Base-by-base conservation (phyloP, 2,113 vertebrate genomes). In the Phyllopteryx taeniolatus region DNA sequence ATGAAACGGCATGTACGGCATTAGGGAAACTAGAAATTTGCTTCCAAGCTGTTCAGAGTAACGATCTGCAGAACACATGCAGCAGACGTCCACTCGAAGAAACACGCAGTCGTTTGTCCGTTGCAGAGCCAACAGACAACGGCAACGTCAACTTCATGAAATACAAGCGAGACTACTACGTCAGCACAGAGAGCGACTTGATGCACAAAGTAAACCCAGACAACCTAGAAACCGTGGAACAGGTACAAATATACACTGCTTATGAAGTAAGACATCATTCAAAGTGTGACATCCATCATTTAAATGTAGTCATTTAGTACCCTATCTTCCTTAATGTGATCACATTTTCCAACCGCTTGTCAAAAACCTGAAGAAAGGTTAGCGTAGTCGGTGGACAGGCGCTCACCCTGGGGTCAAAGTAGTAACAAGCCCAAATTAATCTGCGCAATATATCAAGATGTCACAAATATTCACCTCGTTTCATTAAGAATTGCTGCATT, bases 131-230 rank as follows among this genome's bases (percentile, higher is more conserved):
- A 7, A 96, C 95, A 0, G 96, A 98, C 91, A 99, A 99, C 60
- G 92, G 93, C 68, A 95, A 6, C 13, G 94, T 98, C 77, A 96
- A 87, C 89, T 96, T 94, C 9, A 93, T 95, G 20, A 88, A 87
- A 73, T 98, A 96, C 84, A 95, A 95, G 76, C 94, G 94, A 1
- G 96, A 99, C 85, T 98, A 95, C 67, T 98, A 94, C 8, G 88
- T 96, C 85, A 97, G 94, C 89, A 95, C 86, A 0, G 97, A 99
- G 91, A 95, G 92, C 2, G 91, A 91, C 72, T 92, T 93, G 79
- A 95, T 99, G 82, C 92, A 95, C 88, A 95, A 80, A 86, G 92
- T 99, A 79, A 93, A 98, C 73, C 91, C 92, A 0, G 92, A 94
- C 70, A 96, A 89, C 0, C 90, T 98, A 14, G 92, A 95, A 79